Evolutionary conservation across 2,888 invertebrate species (phyloP).

Genomic region (Geotrupes spiniger): DNA sequence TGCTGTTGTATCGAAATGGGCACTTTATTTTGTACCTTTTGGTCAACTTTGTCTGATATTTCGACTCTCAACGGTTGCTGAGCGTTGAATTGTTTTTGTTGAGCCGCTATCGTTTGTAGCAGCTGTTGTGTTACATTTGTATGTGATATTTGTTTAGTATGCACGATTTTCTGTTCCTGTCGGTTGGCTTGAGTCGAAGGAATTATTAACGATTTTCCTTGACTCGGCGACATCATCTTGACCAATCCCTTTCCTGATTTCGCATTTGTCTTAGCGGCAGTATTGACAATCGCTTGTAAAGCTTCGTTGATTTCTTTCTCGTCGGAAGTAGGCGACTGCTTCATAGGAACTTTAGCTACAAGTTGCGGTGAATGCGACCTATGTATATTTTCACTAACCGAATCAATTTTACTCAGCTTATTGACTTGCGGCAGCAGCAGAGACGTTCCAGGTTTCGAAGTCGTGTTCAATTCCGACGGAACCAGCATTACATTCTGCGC

Average conservation of each 20-base stretch:
- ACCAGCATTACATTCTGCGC: constrained; percentile 10
- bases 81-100: constrained; percentile 39
- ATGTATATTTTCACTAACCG: constrained; percentile 6
- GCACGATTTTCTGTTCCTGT: constrained; percentile 35
- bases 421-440: constrained; percentile 20
- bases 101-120: constrained; percentile 40
- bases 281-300: constrained; percentile 43
- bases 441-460: constrained; percentile 20
- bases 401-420: constrained; percentile 15
- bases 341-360: constrained; percentile 6
- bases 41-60: constrained; percentile 24
- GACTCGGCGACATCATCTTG: constrained; percentile 47
- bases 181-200: constrained; percentile 41
- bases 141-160: constrained; percentile 35
- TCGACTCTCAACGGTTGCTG: constrained; percentile 33
- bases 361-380: constrained; percentile 6
- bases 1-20: constrained; percentile 38
- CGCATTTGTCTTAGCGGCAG: constrained; percentile 25
- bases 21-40: constrained; percentile 27
- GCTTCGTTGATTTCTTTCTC: constrained; percentile 47
- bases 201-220: constrained; percentile 52
- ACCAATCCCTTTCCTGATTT: constrained; percentile 41
- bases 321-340: constrained; percentile 16
- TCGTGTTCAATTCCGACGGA: constrained; percentile 7
- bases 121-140: constrained; percentile 42